These are phyloP conservation scores for Hirundichthys speculiger DNA, from an alignment of 2,113 vertebrate genomes.

Conservation along the genomic window DNA sequence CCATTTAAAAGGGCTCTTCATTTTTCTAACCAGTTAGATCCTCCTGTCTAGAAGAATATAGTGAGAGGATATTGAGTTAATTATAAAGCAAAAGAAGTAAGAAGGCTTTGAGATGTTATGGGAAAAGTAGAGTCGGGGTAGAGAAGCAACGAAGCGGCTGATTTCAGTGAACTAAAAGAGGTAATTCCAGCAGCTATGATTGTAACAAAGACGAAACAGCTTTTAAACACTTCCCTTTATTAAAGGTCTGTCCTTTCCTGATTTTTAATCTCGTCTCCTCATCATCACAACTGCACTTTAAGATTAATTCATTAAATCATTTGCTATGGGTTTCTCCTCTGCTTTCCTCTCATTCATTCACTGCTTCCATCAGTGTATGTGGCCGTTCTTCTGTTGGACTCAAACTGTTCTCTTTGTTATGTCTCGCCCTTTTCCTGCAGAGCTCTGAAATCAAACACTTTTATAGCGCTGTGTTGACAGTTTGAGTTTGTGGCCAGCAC, in stretches of 20 bases:
- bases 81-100: background rate
- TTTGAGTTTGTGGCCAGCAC: constrained; percentile 29
- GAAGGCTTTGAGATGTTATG: constrained; percentile 19
- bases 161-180: constrained; percentile 27
- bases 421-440: background rate
- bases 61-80: too few relatives aligned
- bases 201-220: constrained; percentile 41
- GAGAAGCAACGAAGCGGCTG: constrained; percentile 4
- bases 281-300: too few relatives aligned
- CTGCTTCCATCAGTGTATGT: constrained; percentile 1
- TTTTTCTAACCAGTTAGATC: too few relatives aligned
- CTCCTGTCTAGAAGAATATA: too few relatives aligned
- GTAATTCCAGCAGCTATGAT: constrained; percentile 22
- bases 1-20: too few relatives aligned
- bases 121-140: background rate
- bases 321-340: constrained; percentile 27
- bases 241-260: constrained; percentile 34
- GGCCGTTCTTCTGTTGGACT: constrained; percentile 3
- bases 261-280: constrained; percentile 25
- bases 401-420: background rate
- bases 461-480: constrained; percentile 26
- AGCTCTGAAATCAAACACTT: constrained; percentile 30
- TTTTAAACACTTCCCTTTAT: constrained; percentile 52
- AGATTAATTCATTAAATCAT: too few relatives aligned
- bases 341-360: constrained; percentile 2